These are phyloP conservation scores for Maccullochella peelii DNA, from an alignment of 2,113 vertebrate species.

Conservation along the genomic window DNA sequence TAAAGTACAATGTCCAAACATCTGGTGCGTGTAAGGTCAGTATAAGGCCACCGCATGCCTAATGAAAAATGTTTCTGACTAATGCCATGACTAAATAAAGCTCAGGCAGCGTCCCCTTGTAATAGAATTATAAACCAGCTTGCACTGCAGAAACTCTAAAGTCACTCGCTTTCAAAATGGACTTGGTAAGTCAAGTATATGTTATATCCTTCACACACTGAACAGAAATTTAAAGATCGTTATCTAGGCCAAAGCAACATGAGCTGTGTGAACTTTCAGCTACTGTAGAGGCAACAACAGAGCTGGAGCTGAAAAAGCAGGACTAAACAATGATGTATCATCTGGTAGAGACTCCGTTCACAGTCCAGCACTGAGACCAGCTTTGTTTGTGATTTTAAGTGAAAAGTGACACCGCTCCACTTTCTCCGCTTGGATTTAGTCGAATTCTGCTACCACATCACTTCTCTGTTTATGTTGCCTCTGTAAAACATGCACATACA, in stretches of 20 bases:
- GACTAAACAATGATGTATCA: neutral
- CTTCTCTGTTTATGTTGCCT: slow-evolving; percentile 5
- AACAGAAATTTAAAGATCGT: no score
- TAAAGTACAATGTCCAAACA: neutral
- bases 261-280: neutral
- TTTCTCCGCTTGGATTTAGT: slow-evolving; percentile 26
- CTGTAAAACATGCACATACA: slow-evolving; percentile 5
- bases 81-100: neutral
- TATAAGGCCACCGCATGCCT: neutral
- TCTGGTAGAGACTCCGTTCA: neutral
- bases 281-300: neutral
- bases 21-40: neutral
- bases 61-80: neutral
- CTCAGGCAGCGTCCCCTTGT: neutral
- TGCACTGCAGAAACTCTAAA: neutral
- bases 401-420: slow-evolving; percentile 27
- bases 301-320: neutral
- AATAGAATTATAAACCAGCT: neutral
- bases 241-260: neutral
- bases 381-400: neutral
- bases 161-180: neutral
- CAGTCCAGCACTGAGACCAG: neutral
- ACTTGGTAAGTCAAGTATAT: no score
- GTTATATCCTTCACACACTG: neutral
- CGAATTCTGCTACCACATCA: slow-evolving; percentile 1